A percentile compares a stretch with the other conserved stretches of the same genome.
phyloP scores from a whole-genome alignment of 2,113 vertebrate genomes.

The Prionailurus bengalensis region DNA sequence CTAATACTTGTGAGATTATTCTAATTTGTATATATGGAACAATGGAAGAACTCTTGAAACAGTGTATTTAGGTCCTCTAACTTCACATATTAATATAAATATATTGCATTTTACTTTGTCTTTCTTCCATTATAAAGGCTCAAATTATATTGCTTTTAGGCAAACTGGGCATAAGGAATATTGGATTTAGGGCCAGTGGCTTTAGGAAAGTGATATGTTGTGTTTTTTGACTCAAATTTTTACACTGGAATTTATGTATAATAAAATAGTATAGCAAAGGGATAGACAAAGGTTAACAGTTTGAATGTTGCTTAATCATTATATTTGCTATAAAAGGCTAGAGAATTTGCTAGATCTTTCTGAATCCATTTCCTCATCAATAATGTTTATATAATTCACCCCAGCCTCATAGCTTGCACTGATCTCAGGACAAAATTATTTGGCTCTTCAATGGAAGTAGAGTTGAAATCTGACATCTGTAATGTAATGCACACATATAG shows the following conservation, averaged over 20 bases:
- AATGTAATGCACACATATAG: neutral
- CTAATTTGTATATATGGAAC: neutral
- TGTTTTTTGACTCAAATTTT: neutral
- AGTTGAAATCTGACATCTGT: neutral
- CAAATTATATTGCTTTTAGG: neutral
- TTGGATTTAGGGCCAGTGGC: neutral
- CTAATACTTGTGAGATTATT: neutral
- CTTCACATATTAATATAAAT: neutral
- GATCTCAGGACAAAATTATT: neutral
- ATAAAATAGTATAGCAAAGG: neutral
- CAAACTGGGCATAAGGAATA: neutral
- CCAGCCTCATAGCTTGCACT: neutral
- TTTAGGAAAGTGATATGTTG: neutral
- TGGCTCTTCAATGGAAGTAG: neutral
- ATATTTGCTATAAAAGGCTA: neutral
- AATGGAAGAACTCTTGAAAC: neutral
- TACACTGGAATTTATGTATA: neutral
- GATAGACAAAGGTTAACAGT: neutral
- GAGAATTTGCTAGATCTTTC: neutral
- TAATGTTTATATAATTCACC: neutral
- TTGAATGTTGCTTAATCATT: neutral
- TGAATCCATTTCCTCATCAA: neutral
- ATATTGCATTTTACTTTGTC: neutral
- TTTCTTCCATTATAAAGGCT: neutral
- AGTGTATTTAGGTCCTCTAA: neutral